A percentile compares a stretch with the other conserved stretches of the same genome.
Evolutionary conservation across 23 tunicate species (phyloP).

Genomic region (Styela clava): DNA sequence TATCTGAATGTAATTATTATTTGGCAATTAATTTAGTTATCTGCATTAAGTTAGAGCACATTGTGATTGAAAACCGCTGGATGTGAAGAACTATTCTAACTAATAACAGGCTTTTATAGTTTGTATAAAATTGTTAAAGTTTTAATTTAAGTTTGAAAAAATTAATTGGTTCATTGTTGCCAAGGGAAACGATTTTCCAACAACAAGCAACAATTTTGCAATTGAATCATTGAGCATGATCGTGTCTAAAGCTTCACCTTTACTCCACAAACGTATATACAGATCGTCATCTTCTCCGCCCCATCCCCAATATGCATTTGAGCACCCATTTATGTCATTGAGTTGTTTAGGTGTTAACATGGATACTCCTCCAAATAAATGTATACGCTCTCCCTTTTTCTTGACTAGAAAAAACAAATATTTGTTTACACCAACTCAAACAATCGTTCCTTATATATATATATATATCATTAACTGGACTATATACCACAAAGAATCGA

Average conservation of each 20-base stretch:
- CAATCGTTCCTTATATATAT: too few species aligned
- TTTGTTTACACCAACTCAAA: too few species aligned
- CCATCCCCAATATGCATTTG: neutral
- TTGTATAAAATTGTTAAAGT: too few species aligned
- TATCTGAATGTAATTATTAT: too few species aligned
- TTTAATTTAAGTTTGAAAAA: too few species aligned
- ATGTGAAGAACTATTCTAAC: neutral
- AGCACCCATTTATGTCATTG: neutral
- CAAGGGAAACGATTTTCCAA: neutral
- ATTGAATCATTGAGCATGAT: neutral
- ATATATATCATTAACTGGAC: too few species aligned
- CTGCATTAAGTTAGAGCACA: neutral
- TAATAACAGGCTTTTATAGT: neutral
- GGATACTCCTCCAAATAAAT: neutral
- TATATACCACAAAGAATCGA: too few species aligned
- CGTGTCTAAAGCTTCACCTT: neutral
- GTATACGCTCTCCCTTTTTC: neutral
- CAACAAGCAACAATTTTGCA: neutral
- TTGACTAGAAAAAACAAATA: neutral
- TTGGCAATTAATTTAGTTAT: neutral
- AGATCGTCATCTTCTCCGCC: neutral
- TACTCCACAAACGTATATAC: neutral
- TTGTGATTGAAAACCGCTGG: neutral
- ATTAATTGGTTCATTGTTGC: too few species aligned
- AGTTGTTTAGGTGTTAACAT: neutral